These are phyloP conservation scores for Antechinus stuartii DNA, from an alignment of 2,113 vertebrate genomes.

Conservation along the genomic window DNA sequence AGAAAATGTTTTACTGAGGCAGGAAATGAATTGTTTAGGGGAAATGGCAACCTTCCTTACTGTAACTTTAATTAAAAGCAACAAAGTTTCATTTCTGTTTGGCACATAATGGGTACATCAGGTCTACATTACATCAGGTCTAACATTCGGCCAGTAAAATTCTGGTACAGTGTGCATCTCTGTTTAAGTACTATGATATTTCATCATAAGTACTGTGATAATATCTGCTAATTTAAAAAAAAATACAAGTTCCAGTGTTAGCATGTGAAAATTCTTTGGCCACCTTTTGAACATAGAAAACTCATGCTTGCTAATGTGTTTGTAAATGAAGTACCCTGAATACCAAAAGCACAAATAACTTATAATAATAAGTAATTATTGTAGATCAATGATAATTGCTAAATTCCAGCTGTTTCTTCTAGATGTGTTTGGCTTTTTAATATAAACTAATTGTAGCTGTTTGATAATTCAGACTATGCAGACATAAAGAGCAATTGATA, in stretches of 20 bases:
- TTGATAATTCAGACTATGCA: neutral
- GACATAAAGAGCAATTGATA: neutral
- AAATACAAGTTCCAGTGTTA: conserved; percentile 59
- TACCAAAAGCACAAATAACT: conserved; percentile 70
- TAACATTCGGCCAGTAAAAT: neutral
- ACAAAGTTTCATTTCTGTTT: conserved; percentile 52
- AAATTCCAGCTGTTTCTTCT: conserved; percentile 69
- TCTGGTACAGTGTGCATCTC: conserved; percentile 38
- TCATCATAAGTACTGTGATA: conserved; percentile 7
- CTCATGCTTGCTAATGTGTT: conserved; percentile 45
- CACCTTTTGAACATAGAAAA: conserved; percentile 55
- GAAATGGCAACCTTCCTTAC: conserved; percentile 53
- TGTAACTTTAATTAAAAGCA: conserved; percentile 76
- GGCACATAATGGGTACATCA: conserved; percentile 45
- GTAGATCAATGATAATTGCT: conserved; percentile 73
- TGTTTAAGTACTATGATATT: conserved; percentile 52
- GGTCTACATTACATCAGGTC: conserved; percentile 7
- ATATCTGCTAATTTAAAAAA: conserved; percentile 71
- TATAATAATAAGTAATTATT: conserved; percentile 77
- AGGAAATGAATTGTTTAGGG: conserved; percentile 56
- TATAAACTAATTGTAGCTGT: conserved; percentile 46
- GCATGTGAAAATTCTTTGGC: conserved; percentile 74
- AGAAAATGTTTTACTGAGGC: conserved; percentile 67
- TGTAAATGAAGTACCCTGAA: conserved; percentile 68
- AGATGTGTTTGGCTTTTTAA: conserved; percentile 15